phyloP scores from a whole-genome alignment of 2,113 vertebrate genomes.

The Microtus montanus region DNA sequence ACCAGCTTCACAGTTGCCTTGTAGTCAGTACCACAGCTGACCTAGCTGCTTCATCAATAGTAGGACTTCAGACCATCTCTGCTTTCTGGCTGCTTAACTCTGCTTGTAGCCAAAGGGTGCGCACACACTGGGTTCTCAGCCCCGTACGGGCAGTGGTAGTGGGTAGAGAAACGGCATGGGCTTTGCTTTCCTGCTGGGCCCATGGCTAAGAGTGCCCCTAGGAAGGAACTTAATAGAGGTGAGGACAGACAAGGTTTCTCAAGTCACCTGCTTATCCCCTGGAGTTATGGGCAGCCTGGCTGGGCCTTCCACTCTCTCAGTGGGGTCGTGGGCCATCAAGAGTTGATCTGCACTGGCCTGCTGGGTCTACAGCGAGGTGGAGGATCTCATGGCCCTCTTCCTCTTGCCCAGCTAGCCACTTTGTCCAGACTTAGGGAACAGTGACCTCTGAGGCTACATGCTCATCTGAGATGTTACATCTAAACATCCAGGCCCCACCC shows the following conservation, averaged over 20 bases:
- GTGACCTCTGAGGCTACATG: not conserved
- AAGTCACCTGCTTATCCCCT: not conserved
- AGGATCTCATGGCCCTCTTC: not conserved
- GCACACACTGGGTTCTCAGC: not conserved
- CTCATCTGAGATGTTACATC: not conserved
- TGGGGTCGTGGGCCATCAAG: fast-evolving
- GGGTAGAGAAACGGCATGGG: not conserved
- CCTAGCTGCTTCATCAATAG: fast-evolving
- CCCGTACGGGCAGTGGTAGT: fast-evolving
- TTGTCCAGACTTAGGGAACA: not conserved
- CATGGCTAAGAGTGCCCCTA: not conserved
- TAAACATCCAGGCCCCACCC: not conserved
- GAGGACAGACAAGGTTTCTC: not conserved
- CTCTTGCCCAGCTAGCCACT: not conserved
- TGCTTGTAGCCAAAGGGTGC: not conserved
- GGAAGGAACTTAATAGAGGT: not conserved
- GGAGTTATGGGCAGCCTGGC: not conserved
- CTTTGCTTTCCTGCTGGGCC: not conserved
- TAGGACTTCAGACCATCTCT: not conserved
- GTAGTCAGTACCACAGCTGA: fast-evolving
- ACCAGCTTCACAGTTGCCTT: too few relatives aligned
- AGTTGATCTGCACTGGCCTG: not conserved
- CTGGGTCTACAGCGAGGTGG: not conserved
- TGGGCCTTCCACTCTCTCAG: not conserved
- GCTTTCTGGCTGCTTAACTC: not conserved